These are phyloP conservation scores for Drosophila borborema DNA, from an alignment of 2,888 invertebrate genomes.

Conservation along the genomic window DNA sequence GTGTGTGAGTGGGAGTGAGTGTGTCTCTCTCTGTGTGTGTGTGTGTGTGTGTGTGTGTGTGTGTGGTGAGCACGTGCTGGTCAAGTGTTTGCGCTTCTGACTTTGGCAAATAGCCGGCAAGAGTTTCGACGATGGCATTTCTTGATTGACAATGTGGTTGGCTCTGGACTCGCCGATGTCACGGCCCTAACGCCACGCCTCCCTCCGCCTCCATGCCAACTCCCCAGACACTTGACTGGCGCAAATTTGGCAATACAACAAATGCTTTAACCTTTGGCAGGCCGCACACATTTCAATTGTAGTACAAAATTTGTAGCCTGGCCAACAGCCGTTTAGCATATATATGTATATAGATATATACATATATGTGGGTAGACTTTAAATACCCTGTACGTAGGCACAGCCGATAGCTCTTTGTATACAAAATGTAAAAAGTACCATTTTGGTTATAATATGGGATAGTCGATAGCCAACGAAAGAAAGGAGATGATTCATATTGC, in stretches of 20 bases:
- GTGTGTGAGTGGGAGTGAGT: background rate
- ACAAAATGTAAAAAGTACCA: too few relatives aligned
- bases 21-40: background rate
- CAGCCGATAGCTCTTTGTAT: too few relatives aligned
- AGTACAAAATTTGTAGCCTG: slow-evolving; percentile 46
- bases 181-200: background rate
- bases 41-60: background rate
- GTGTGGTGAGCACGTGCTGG: slow-evolving; percentile 39
- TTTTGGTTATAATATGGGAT: too few relatives aligned
- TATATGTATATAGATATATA: background rate
- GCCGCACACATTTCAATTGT: slow-evolving; percentile 75
- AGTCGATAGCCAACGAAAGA: too few relatives aligned
- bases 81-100: slow-evolving; percentile 70
- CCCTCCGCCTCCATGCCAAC: background rate
- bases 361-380: background rate
- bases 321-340: slow-evolving; percentile 23
- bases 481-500: too few relatives aligned
- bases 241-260: slow-evolving; percentile 73
- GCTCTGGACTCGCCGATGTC: slow-evolving; percentile 2
- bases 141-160: slow-evolving; percentile 79
- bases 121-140: slow-evolving; percentile 53
- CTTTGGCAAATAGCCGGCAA: slow-evolving; percentile 64
- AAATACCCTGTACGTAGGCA: background rate
- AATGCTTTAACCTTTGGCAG: slow-evolving; percentile 77
- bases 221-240: slow-evolving; percentile 14